A percentile compares a stretch with the other conserved stretches of the same genome.
Evolutionary conservation across 2,797 vertebrate species (phyloP).

Genomic region (Phyllotis vaccarum): DNA sequence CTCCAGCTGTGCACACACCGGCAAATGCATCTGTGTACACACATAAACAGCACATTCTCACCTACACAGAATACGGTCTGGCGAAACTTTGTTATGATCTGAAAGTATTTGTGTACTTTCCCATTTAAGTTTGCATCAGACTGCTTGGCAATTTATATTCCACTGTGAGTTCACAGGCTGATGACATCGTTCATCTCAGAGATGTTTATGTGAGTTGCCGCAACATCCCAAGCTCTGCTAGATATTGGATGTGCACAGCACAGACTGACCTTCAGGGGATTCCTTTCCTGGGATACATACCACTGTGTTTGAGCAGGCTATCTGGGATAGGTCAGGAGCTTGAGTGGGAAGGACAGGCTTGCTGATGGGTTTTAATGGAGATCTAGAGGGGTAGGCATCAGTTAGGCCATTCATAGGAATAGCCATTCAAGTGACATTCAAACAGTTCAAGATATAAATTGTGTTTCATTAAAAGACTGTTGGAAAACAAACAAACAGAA

Average conservation of each 20-base stretch:
- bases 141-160: slow-evolving; percentile 50
- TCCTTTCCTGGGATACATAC: neutral
- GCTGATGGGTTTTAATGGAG: neutral
- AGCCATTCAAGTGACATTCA: neutral
- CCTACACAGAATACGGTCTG: neutral
- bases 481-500: neutral
- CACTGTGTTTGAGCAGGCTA: neutral
- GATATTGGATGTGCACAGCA: neutral
- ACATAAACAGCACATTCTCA: neutral
- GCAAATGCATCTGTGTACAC: neutral
- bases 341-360: neutral
- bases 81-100: neutral
- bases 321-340: neutral
- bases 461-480: neutral
- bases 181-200: neutral
- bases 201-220: neutral
- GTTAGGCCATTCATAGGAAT: neutral
- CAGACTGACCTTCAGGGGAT: neutral
- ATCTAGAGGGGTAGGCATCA: neutral
- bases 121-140: slow-evolving; percentile 28
- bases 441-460: neutral
- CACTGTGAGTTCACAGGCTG: neutral
- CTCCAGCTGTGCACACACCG: neutral
- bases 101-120: slow-evolving; percentile 7
- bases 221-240: too few relatives aligned